Evolutionary conservation across 2,797 vertebrate species (phyloP), one percentile per base, ranked within the genome.

Genomic region (Pampus argenteus): DNA sequence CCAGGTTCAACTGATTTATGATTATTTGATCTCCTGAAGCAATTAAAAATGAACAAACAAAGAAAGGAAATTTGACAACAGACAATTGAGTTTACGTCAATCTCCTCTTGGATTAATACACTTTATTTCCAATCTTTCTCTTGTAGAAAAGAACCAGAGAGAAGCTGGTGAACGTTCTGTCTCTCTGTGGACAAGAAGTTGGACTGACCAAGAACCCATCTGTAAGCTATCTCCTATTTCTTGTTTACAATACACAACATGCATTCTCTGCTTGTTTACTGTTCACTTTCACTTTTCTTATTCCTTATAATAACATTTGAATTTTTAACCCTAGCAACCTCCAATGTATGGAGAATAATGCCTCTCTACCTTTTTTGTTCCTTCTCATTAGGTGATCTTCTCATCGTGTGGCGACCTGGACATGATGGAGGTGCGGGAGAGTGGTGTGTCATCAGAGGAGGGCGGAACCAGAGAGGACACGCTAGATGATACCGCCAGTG

Each of bases 391-490:
- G 98, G 98, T 99, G 74, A 98, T 99, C 91, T 99, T 99, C 91
- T 99, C 98, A 14, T 99, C 98, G 7, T 98, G 97, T 71, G 98
- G 98, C n/a, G 98, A 99, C 86, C 86, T 99, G 95, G 98, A 99
- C 79, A 94, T 99, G 90, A 97, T 98, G 87, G 98, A 99, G 88
- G 96, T 98, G 70, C 95, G 98, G 82, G 95, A 97, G 0, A 99
- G 97, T 44, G 93, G 97, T n/a, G 98, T 99, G 68, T 97, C 97
- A 1, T 99, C 98, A 0, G 98, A 99, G 90, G 98, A 99, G 70
- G 97, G 97, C 1, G 90, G 92, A 86, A 71, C 94, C 94, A 52
- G 98, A 95, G 83, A 96, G 59, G 98, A 99, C 91, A 99, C 97
- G 38, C 94, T 97, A 70, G 98, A 99, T 20, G 98, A 99, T 90